Base-by-base conservation (phyloP, 2,113 vertebrate genomes). In the rabbit (Oryctolagus cuniculus) region DNA sequence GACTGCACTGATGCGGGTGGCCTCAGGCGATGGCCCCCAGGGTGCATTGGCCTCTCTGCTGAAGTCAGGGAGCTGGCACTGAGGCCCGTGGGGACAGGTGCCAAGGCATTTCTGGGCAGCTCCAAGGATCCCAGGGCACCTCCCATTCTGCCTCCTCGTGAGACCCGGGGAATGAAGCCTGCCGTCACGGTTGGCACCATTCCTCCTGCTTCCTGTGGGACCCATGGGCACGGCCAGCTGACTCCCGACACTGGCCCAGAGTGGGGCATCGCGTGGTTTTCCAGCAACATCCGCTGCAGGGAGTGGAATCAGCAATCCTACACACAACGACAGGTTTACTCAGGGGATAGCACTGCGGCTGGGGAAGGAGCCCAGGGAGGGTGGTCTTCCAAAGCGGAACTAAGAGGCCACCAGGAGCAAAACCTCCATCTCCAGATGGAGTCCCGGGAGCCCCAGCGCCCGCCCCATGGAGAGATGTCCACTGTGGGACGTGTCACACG, bases 61-160 rank as follows among this genome's bases (percentile, higher is more conserved):
- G 27, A 36, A 73, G 31, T 70, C 29, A 22, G 44, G 44, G 19
- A n/a, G 21, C 27, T 10, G 7, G 29, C 24, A 44, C 29, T 5
- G 19, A 8, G 61, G 36, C 34, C 34, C 74, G 49, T 34, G 34
- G 49, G 61, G 70, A 27, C 58, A 44, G 51, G 19, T 25, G 17
- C 29, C 3, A 2, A 6, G 6, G 31, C 3, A 25, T 31, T n/a
- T 31, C 36, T 72, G 19, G 29, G 9, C 0, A 13, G 66, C 44
- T 44, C 44, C 44, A 7, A 19, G 63, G 5, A 19, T 24, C 17
- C 1, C 5, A 58, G 38, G 49, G 61, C 16, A 10, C 27, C 66
- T 69, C 38, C 17, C 3, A 44, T n/a, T 34, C 25, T 17, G 34
- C 87, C 5, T 19, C 69, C 51, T 21, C 10, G 6, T 5, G 25